Base-by-base conservation (phyloP, 2,797 vertebrate species). In the Darevskia mixta region DNA sequence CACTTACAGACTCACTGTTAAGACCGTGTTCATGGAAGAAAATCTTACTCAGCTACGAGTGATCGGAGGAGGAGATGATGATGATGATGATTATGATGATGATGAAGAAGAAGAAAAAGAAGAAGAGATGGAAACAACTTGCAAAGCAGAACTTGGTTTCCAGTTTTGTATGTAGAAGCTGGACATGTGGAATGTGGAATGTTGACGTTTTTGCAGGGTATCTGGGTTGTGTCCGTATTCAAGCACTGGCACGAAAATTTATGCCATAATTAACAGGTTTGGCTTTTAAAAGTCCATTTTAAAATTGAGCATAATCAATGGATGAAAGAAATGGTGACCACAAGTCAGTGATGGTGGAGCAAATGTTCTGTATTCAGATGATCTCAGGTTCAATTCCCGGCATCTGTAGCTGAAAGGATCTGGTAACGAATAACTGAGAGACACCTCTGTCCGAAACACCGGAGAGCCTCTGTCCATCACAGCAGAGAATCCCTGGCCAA, bases 51-150 rank as follows among this genome's bases (percentile, higher is more conserved):
- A 49, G 49, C 49, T 49, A 49, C 3, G 11, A 49, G 11, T 49
- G 49, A 49, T 4, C 13, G 11, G 11, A 49, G 3, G 11, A 49
- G 49, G 11, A 49, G 3, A 3, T 3, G 45, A 3, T 13, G 10
- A 3, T 10, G 45, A 3, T 10, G 8, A 3, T 3, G 45, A 3
- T 13, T 2, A 3, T 10, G 45, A 3, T 10, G 8, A 0, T 9
- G 43, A 0, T 9, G 8, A 2, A 45, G 43, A 2, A 45, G 9
- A 2, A 45, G 43, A 2, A 49, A 2, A 11, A 11, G 2, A 10
- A 45, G 45, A 2, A 45, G 45, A 41, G 1, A 67, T 32, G 61
- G 49, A 85, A 64, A 11, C 32, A 79, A 80, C 29, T 79, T 35
- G 20, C 67, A 66, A 71, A 79, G 41, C 67, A 79, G 76, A 79